Conservation (phyloP, 2,113 vertebrate species). For the Nyctibius bracteatus region DNA sequence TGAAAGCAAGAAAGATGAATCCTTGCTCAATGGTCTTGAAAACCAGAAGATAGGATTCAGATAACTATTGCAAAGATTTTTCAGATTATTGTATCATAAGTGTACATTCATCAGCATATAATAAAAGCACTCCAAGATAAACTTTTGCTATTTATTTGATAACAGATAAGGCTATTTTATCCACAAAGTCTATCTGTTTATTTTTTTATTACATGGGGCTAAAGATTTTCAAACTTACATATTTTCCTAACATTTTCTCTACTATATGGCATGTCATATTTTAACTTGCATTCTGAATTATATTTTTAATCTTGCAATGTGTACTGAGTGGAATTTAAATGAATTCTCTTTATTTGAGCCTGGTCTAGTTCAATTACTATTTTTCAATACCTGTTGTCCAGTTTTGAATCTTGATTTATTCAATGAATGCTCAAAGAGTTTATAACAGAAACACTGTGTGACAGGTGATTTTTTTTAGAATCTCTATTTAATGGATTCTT, state of each 20-base stretch:
- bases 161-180: background rate
- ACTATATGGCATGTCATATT: background rate
- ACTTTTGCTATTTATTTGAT: background rate
- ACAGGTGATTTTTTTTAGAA: background rate
- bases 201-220: background rate
- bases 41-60: background rate
- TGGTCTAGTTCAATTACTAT: background rate
- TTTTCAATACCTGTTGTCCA: background rate
- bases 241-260: background rate
- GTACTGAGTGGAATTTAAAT: background rate
- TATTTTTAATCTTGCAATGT: background rate
- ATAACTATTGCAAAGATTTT: background rate
- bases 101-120: background rate
- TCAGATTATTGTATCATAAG: background rate
- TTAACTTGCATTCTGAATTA: background rate
- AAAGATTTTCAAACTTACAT: background rate
- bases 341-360: background rate
- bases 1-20: background rate
- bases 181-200: background rate
- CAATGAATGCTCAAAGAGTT: background rate
- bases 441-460: background rate
- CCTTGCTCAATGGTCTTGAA: background rate
- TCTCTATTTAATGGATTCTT: background rate
- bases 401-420: background rate
- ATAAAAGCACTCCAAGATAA: background rate